phyloP scores from a whole-genome alignment of 2,797 vertebrate species.

The Florisuga fusca region DNA sequence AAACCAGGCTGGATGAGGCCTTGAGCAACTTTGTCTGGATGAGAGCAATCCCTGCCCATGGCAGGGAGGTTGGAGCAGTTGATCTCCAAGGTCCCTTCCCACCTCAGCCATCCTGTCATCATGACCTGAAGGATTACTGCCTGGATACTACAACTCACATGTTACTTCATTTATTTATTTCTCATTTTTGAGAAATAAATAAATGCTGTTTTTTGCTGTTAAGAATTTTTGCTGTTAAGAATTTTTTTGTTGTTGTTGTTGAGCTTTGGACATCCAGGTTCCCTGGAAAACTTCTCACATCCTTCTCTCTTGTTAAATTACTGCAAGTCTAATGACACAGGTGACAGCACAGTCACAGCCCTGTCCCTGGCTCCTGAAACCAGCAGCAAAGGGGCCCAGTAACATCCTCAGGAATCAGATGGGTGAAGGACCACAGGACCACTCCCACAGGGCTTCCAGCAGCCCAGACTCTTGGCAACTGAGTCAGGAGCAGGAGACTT shows the following conservation, averaged over 20 bases:
- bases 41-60: too few relatives aligned
- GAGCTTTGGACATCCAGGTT: not conserved
- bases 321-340: accelerated
- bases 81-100: too few relatives aligned
- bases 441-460: not conserved
- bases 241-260: not conserved
- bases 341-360: not conserved
- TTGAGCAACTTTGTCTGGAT: too few relatives aligned
- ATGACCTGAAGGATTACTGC: too few relatives aligned
- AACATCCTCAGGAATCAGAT: not conserved
- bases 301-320: not conserved
- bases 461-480: not conserved
- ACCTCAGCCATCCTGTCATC: too few relatives aligned
- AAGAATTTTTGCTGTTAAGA: not conserved
- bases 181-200: too few relatives aligned
- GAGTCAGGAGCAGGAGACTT: not conserved
- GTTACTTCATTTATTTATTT: not conserved
- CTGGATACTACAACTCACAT: not conserved
- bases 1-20: too few relatives aligned
- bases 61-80: too few relatives aligned
- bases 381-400: not conserved
- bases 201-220: too few relatives aligned
- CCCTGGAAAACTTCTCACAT: not conserved
- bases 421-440: not conserved
- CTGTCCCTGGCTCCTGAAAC: not conserved